Conservation (phyloP, 92 coral and sea anemone species). For the Metridium senile region DNA sequence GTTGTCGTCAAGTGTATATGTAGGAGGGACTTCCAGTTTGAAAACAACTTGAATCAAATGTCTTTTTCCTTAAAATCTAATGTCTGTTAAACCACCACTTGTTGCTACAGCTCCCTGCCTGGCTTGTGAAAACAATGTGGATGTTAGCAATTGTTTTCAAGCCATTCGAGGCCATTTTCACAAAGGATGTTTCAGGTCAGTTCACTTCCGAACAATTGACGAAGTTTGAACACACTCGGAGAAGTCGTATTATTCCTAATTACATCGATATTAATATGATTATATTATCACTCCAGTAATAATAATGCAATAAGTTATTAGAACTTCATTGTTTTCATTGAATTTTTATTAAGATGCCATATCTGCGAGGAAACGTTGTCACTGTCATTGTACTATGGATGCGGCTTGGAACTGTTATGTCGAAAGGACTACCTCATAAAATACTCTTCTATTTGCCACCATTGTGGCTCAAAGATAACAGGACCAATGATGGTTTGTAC, state of each 20-base stretch:
- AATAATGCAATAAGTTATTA: neutral
- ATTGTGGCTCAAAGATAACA: conserved; percentile 76
- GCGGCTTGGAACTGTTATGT: conserved; percentile 76
- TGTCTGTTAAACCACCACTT: neutral
- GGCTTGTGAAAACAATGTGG: conserved; percentile 4
- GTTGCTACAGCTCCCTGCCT: conserved; percentile 6
- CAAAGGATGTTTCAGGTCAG: conserved; percentile 55
- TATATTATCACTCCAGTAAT: neutral
- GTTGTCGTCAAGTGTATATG: neutral
- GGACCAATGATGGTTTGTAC: conserved; percentile 91
- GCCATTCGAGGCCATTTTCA: conserved; percentile 33
- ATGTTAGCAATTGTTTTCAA: neutral
- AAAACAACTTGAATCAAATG: conserved; percentile 28
- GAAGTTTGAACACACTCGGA: neutral
- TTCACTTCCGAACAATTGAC: conserved; percentile 16
- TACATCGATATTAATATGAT: conserved; percentile 2
- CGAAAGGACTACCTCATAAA: conserved; percentile 75
- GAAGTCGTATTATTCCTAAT: neutral
- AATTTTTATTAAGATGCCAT: conserved; percentile 57
- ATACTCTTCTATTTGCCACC: conserved; percentile 75
- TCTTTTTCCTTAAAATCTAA: conserved; percentile 7
- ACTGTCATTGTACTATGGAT: conserved; percentile 61
- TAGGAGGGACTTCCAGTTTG: conserved; percentile 2
- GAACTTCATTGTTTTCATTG: neutral
- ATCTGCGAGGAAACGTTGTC: conserved; percentile 69